Evolutionary conservation across 2,888 invertebrate genomes (phyloP), one percentile per base, ranked within the genome.

Genomic region (Caenorhabditis sp.): DNA sequence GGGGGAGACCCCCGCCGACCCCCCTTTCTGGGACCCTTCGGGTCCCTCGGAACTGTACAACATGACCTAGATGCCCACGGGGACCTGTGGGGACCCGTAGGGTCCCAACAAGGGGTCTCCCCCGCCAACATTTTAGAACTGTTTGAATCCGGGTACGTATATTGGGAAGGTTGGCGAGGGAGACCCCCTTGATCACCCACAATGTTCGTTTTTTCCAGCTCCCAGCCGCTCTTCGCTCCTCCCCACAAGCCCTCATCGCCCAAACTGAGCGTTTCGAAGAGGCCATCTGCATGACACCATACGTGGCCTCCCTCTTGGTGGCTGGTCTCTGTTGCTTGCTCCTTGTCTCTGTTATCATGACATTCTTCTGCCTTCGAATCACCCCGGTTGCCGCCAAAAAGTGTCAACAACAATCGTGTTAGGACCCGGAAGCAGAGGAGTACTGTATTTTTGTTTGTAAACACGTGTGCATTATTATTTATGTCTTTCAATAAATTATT

Each of bases 291-390:
- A 56, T 73, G 57, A 61, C 73, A 17, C 63, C 59, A 36, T 65
- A 69, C 36, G 54, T 61, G 14, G 65, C 69, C 52, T 65, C 62
- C 4, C 27, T 67, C 21, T 25, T 72, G 17, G 72, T 68, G 12
- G 67, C 58, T 21, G 60, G 50, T 23, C 25, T 74, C 10, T 52
- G 53, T 31, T 27, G 59, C 50, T 25, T 59, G 36, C 54, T 64
- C 10, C 26, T 71, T 38, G 49, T 70, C 52, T 56, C 74, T 17
- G 69, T 69, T 25, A 31, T 68, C 26, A 58, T 65, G 59, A 74
- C 74, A 27, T 67, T 66, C 53, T 36, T 70, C 49, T 66, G 74
- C 26, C 23, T 74, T 25, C 52, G 61, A 27, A 56, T 62, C 26
- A 49, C 26, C 1, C 67, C 67, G 26, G 8, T 21, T 4, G n/a